Evolutionary conservation across 2,113 vertebrate species (phyloP), one percentile per base, ranked within the genome.

Genomic region (Vulpes lagopus): DNA sequence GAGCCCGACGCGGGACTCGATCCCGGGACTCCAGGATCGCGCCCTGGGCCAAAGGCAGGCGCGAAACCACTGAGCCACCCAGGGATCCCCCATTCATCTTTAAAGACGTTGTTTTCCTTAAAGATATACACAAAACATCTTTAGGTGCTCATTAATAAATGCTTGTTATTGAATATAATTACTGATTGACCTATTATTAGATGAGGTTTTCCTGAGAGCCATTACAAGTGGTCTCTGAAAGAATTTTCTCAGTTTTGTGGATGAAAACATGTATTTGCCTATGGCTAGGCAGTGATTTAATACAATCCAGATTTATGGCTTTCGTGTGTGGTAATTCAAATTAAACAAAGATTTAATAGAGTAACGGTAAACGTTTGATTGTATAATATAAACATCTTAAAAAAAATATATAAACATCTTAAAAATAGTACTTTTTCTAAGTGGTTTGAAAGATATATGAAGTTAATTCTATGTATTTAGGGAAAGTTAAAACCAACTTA

Each of bases 401-500:
- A 94, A 94, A 25, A n/a, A n/a, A n/a, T n/a, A 82, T 74, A 32
- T 91, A 91, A 94, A 81, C 57, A 91, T 64, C 30, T 94, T 81
- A 94, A 94, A 94, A 94, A 25, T 78, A 83, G 85, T 78, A 53
- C 79, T 71, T 94, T 80, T 79, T 53, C 25, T 78, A 67, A 71
- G 62, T 85, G 32, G 38, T 84, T 89, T 89, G 43, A 85, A 78
- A 85, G 69, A 69, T 11, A 74, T 8, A 83, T 15, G 49, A 93
- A 78, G 60, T 94, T 59, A 60, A 79, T 89, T 92, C 89, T 30
- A 91, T 74, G 59, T 87, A 87, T 74, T 87, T 38, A 82, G 25
- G 59, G 32, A 59, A 87, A 38, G 11, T 25, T 81, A 43, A 43
- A 43, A 3, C 43, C 43, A 43, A 43, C 43, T 43, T 43, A 80